A percentile compares a stretch with the other conserved stretches of the same genome.
These are phyloP conservation scores for Drosophila mojavensis DNA, from an alignment of 1,140 invertebrate species.

Conservation along the genomic window DNA sequence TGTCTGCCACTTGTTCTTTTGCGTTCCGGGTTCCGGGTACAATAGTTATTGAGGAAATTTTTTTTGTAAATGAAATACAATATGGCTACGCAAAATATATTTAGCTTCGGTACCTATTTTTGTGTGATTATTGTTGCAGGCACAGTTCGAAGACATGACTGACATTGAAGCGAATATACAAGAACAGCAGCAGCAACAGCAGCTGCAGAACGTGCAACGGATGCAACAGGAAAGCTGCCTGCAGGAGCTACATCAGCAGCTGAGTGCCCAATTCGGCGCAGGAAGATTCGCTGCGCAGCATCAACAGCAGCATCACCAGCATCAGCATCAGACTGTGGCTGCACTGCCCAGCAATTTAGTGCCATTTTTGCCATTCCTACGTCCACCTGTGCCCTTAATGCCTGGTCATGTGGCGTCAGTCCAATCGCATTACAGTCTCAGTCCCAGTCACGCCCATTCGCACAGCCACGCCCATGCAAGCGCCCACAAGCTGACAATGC, in stretches of 20 bases:
- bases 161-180: slow-evolving; percentile 62
- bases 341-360: slow-evolving; percentile 43
- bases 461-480: slow-evolving; percentile 6
- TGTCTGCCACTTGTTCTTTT: no score
- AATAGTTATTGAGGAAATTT: no score
- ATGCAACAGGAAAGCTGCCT: slow-evolving; percentile 65
- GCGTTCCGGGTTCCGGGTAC: no score
- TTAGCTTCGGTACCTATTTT: no score
- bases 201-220: slow-evolving; percentile 61
- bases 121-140: slow-evolving; percentile 35
- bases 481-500: slow-evolving; percentile 50
- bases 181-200: slow-evolving; percentile 59
- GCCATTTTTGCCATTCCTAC: slow-evolving; percentile 72
- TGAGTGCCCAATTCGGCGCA: slow-evolving; percentile 54
- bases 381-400: slow-evolving; percentile 57
- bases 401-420: slow-evolving; percentile 24
- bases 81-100: no score
- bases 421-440: slow-evolving; percentile 34
- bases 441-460: slow-evolving; percentile 18
- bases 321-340: neutral
- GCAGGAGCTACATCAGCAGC: slow-evolving; percentile 70
- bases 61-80: no score
- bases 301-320: slow-evolving; percentile 22
- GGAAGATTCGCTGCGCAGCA: slow-evolving; percentile 42
- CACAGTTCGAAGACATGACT: slow-evolving; percentile 67